Percentiles rank a stretch among this genome's conserved stretches.
Evolutionary conservation across 1,140 invertebrate species (phyloP).

Genomic region (Drosophila equinoxialis): DNA sequence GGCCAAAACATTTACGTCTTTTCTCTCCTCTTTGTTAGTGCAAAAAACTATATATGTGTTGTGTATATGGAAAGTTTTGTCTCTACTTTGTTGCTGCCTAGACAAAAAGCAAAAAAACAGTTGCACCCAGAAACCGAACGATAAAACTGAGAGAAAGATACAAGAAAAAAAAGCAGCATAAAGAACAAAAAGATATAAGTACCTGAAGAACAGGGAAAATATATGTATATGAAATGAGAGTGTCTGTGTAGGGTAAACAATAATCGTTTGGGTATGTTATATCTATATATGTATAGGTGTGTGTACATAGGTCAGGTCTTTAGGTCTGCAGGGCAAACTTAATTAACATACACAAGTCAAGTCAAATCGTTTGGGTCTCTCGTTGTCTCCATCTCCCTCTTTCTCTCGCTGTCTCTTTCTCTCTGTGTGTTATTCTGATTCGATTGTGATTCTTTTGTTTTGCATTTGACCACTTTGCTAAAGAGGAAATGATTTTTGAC

Average conservation of each 20-base stretch:
- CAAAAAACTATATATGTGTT: background rate
- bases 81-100: background rate
- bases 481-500: background rate
- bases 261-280: background rate
- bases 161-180: constrained; percentile 3
- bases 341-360: constrained; percentile 33
- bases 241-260: background rate
- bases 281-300: constrained; percentile 28
- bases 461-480: background rate
- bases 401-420: background rate
- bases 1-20: constrained; percentile 3
- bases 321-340: constrained; percentile 61
- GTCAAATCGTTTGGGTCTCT: constrained; percentile 11
- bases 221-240: background rate
- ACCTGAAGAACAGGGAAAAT: background rate
- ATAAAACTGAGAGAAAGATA: constrained; percentile 2
- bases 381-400: too few species aligned
- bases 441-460: constrained; percentile 16
- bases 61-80: background rate
- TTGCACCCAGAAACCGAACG: constrained; percentile 9
- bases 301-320: constrained; percentile 73
- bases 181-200: constrained; percentile 11
- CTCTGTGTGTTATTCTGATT: constrained; percentile 20
- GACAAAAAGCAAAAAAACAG: background rate
- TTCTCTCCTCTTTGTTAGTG: background rate